Conservation (phyloP, 2,797 vertebrate species). For the Rhinichthys osculus region DNA sequence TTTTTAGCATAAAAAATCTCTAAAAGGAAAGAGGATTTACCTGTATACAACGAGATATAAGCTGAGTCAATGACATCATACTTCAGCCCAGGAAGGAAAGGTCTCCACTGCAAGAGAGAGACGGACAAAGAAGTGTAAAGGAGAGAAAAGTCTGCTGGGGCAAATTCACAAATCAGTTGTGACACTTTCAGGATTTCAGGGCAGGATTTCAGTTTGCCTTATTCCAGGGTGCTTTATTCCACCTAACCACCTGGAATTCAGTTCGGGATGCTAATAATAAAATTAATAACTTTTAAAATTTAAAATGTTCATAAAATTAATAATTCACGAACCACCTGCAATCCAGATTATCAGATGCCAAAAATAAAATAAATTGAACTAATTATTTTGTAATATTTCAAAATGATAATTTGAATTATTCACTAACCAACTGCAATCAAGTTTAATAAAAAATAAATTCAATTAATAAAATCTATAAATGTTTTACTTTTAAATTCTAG, state of each 20-base stretch:
- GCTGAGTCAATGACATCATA: constrained; percentile 84
- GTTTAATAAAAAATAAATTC: not conserved
- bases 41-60: constrained; percentile 86
- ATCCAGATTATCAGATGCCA: not conserved
- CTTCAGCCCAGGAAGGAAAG: constrained; percentile 84
- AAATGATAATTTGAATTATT: not conserved
- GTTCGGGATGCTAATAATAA: not conserved
- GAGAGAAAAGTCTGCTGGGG: not conserved
- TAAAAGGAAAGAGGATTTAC: constrained; percentile 64
- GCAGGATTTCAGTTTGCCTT: not conserved
- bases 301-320: not conserved
- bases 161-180: not conserved
- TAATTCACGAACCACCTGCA: not conserved
- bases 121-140: not conserved
- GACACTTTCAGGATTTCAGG: not conserved
- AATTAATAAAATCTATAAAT: not conserved
- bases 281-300: not conserved
- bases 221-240: not conserved
- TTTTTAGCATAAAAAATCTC: not conserved
- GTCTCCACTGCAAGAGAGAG: constrained; percentile 80
- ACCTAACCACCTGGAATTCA: not conserved
- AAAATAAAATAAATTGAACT: not conserved
- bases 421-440: not conserved
- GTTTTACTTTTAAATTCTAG: not conserved
- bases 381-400: not conserved